These are phyloP conservation scores for Varanus komodoensis DNA, from an alignment of 2,113 vertebrate species.

Conservation along the genomic window DNA sequence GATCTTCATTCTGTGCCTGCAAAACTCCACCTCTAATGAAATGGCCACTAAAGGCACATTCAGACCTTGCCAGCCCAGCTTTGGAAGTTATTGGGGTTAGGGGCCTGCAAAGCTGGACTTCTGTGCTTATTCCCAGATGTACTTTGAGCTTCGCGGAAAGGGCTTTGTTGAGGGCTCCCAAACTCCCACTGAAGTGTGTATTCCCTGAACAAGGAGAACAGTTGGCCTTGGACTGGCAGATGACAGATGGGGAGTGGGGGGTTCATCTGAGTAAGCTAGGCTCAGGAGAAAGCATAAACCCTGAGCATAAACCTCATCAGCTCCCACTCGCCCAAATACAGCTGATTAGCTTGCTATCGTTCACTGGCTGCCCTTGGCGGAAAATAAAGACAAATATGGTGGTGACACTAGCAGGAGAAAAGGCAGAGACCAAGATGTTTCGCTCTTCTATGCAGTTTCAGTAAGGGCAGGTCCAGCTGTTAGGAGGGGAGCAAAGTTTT, in stretches of 20 bases:
- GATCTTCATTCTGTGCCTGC: not conserved
- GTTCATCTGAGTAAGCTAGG: not conserved
- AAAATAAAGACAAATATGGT: not conserved
- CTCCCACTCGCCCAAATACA: not conserved
- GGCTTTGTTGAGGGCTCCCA: not conserved
- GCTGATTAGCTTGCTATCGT: conserved; percentile 11
- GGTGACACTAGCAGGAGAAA: not conserved
- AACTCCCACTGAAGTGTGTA: not conserved
- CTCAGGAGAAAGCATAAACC: not conserved
- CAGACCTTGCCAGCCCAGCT: not conserved
- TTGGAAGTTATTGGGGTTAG: not conserved
- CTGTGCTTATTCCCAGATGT: not conserved
- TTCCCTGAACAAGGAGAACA: conserved; percentile 4
- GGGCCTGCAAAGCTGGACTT: not conserved
- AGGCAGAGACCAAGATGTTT: not conserved
- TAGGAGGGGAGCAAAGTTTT: not conserved
- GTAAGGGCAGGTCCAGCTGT: too few relatives aligned
- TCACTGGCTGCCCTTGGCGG: not conserved
- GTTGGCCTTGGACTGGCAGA: conserved; percentile 5
- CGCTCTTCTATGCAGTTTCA: not conserved
- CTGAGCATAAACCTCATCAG: not conserved
- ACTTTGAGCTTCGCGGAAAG: not conserved
- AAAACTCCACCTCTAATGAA: not conserved
- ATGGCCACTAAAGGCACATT: not conserved
- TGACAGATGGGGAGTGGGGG: conserved; percentile 15